Evolutionary conservation across 64 coral and sea anemone genomes (phyloP), one percentile per base, ranked within the genome.

Genomic region (Dendronephthya gigantea): DNA sequence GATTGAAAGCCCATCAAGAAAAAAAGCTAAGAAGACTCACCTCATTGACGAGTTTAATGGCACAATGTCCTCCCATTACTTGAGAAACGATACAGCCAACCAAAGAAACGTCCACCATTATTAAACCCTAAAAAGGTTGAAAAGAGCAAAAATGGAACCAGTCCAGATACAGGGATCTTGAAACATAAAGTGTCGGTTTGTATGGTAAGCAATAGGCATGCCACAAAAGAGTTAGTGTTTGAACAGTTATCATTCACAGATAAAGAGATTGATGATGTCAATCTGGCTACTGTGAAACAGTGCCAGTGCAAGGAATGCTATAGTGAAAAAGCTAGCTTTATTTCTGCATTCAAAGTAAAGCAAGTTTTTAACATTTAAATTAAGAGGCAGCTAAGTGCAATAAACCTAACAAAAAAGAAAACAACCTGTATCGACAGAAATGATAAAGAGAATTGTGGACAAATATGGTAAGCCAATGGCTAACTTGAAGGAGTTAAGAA

Each of bases 391-490:
- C n/a, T n/a, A n/a, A n/a, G n/a, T n/a, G n/a, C n/a, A n/a, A n/a
- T n/a, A n/a, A n/a, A n/a, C n/a, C n/a, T n/a, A n/a, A n/a, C n/a
- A n/a, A 25, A 29, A 48, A 92, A 83, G 37, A 86, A 92, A 70
- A 29, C n/a, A 25, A n/a, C 75, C 91, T 13, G 35, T 90, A 1
- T 35, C 87, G 37, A 49, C 76, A 5, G 88, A 93, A 16, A 92
- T 93, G 85, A 93, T 90, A 23, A 90, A 62, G 40, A 75, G n/a
- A 39, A 84, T 93, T 3, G 52, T 93, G 55, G 88, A 87, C 87
- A 83, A 87, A 37, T 90, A 90, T 88, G 88, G 58, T 32, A 41
- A 58, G 23, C 58, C 92, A 6, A 29, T 5, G 2, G 81, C 84
- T 59, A 90, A 30, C 22, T 39, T 90, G 10, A 70, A 83, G 50